A percentile compares a stretch with the other conserved stretches of the same genome.
Conservation (phyloP, 2,797 vertebrate genomes). For the Ispidina lecontei region DNA sequence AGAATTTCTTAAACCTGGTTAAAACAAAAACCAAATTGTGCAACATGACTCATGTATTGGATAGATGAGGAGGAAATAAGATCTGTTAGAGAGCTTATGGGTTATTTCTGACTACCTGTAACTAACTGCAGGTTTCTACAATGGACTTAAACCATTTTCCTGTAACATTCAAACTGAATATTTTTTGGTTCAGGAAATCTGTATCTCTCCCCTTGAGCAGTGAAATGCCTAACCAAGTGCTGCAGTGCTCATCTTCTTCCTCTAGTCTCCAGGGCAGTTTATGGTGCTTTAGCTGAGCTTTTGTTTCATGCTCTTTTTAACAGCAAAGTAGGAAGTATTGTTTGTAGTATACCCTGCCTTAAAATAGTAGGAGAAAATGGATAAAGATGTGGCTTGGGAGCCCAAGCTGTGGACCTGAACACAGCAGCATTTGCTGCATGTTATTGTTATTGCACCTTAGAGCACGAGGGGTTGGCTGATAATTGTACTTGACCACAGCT, state of each 20-base stretch:
- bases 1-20: neutral
- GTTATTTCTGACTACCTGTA: slow-evolving; percentile 2
- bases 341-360: neutral
- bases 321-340: neutral
- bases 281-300: neutral
- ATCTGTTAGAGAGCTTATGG: neutral
- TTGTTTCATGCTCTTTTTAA: neutral
- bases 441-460: neutral
- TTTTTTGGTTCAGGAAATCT: neutral
- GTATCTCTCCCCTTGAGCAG: neutral
- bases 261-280: neutral
- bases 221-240: neutral
- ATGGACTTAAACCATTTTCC: neutral
- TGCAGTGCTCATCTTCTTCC: neutral
- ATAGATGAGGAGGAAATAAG: slow-evolving; percentile 28
- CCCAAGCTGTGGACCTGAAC: neutral
- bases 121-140: neutral
- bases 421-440: neutral
- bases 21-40: neutral
- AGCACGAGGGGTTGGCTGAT: neutral
- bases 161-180: neutral
- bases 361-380: neutral
- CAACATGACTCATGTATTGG: neutral
- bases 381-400: neutral
- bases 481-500: neutral